Conservation (phyloP, 2,113 vertebrate genomes). For the Prionailurus bengalensis region DNA sequence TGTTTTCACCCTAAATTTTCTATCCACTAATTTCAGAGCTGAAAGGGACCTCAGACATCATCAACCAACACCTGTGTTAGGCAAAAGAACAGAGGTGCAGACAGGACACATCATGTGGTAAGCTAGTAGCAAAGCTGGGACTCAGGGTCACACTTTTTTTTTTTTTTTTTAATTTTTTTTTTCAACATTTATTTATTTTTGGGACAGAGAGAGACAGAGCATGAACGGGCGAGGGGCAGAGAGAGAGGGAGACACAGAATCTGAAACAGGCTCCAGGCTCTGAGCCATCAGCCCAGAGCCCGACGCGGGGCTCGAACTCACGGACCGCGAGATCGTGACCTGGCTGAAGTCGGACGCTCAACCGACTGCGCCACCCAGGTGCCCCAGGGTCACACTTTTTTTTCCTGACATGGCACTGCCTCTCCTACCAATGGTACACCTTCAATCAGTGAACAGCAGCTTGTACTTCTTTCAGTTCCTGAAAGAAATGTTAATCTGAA, state of each 20-base stretch:
- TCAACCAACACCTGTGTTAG: background rate
- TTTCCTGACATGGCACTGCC: background rate
- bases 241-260: too few relatives aligned
- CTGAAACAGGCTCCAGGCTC: too few relatives aligned
- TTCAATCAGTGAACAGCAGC: background rate
- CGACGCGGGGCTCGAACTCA: too few relatives aligned
- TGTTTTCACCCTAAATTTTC: background rate
- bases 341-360: too few relatives aligned
- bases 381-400: background rate
- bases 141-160: background rate
- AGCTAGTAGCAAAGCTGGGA: background rate
- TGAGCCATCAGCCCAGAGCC: too few relatives aligned
- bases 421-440: background rate
- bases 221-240: too few relatives aligned
- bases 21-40: background rate
- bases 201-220: too few relatives aligned
- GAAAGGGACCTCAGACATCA: background rate
- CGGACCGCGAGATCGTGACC: too few relatives aligned
- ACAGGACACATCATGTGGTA: background rate
- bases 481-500: background rate
- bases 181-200: too few relatives aligned
- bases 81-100: background rate
- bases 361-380: too few relatives aligned
- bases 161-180: too few relatives aligned
- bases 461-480: background rate